A percentile compares a stretch with the other conserved stretches of the same genome.
Evolutionary conservation across 1,140 invertebrate species (phyloP).

Genomic region (Sinonovacula constricta): DNA sequence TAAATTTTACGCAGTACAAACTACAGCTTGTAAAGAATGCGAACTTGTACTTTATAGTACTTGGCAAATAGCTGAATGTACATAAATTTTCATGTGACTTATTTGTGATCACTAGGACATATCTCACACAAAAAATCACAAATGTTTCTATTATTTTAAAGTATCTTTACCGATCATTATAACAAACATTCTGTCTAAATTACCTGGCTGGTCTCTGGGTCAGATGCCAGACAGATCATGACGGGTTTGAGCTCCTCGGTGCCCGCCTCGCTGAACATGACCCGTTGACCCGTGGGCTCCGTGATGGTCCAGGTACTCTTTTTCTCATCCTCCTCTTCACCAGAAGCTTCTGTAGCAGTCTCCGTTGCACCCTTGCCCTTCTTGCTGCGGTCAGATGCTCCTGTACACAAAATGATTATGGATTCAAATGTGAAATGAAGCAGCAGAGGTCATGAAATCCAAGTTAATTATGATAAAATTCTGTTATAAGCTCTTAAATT

Average conservation of each 20-base stretch:
- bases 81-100: no score
- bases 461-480: not conserved
- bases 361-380: constrained; percentile 42
- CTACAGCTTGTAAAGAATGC: no score
- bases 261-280: constrained; percentile 58
- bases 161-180: no score
- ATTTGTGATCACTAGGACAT: no score
- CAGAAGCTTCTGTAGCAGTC: constrained; percentile 11
- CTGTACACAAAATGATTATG: constrained; percentile 12
- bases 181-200: no score
- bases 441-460: not conserved
- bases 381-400: constrained; percentile 45
- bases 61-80: no score
- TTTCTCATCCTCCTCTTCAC: constrained; percentile 54
- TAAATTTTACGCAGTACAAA: no score
- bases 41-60: no score
- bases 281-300: constrained; percentile 70
- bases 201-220: constrained; percentile 76
- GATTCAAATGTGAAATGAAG: no score
- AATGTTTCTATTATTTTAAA: no score
- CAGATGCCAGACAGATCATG: constrained; percentile 71
- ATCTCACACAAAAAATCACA: no score
- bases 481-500: no score
- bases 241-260: constrained; percentile 62
- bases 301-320: constrained; percentile 71